Percentiles rank a stretch among this genome's conserved stretches.
phyloP scores from a whole-genome alignment of 2,113 vertebrate species.

The Spermophilus dauricus region DNA sequence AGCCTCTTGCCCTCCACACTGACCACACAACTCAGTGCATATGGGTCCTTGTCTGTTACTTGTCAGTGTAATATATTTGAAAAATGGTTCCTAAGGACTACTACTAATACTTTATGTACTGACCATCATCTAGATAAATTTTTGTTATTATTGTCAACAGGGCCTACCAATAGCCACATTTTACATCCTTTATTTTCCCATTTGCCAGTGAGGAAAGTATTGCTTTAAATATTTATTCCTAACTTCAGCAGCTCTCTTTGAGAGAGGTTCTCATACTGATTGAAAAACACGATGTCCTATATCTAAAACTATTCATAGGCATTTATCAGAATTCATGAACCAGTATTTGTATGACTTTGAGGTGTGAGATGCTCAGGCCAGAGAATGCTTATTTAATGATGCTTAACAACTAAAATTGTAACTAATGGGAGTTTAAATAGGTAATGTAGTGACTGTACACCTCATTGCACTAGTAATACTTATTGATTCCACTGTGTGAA shows the following conservation, averaged over 20 bases:
- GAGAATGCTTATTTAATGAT: slow-evolving; percentile 75
- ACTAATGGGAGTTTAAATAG: slow-evolving; percentile 81
- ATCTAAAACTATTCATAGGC: slow-evolving; percentile 62
- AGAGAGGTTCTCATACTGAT: slow-evolving; percentile 6
- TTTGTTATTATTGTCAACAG: background rate
- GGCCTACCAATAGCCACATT: background rate
- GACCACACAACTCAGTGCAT: background rate
- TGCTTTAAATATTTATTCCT: slow-evolving; percentile 36
- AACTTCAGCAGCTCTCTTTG: background rate
- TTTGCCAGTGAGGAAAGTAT: background rate
- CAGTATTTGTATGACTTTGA: slow-evolving; percentile 73
- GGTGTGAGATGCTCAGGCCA: slow-evolving; percentile 56
- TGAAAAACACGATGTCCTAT: slow-evolving; percentile 4
- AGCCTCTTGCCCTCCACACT: background rate
- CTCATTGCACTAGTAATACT: slow-evolving; percentile 64
- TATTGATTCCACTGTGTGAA: slow-evolving; percentile 36
- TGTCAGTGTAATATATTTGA: background rate
- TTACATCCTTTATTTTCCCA: background rate
- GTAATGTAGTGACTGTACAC: background rate
- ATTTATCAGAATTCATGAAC: slow-evolving; percentile 73
- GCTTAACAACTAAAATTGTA: slow-evolving; percentile 69
- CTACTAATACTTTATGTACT: background rate
- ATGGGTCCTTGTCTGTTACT: too few species aligned
- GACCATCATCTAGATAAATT: background rate
- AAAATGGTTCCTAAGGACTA: background rate